These are phyloP conservation scores for Laticauda colubrina DNA, from an alignment of 2,113 vertebrate genomes.

Conservation along the genomic window DNA sequence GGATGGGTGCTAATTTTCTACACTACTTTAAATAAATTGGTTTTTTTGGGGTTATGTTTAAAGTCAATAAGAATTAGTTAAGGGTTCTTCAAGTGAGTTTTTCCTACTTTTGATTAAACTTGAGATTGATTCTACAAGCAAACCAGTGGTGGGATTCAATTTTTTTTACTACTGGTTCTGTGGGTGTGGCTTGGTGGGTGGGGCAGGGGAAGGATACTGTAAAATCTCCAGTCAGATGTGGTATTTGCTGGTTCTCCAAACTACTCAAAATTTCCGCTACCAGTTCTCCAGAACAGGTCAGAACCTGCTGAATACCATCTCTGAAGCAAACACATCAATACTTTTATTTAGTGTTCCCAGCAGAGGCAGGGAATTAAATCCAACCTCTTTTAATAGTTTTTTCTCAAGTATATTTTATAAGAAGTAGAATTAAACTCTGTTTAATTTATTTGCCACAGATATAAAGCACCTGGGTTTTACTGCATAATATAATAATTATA, in stretches of 20 bases:
- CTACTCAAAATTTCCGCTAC: too few species aligned
- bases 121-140: background rate
- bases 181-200: too few species aligned
- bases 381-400: background rate
- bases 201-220: too few species aligned
- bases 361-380: background rate
- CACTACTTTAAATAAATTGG: background rate
- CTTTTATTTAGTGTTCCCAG: background rate
- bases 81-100: background rate
- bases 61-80: constrained; percentile 6
- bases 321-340: background rate
- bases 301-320: too few species aligned
- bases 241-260: too few species aligned
- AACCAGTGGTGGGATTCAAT: too few species aligned
- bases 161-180: too few species aligned
- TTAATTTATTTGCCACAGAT: background rate
- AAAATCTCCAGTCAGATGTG: too few species aligned
- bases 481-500: constrained; percentile 5
- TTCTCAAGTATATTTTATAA: background rate
- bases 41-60: background rate
- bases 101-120: constrained; percentile 13
- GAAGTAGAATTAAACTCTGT: background rate
- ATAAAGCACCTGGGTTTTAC: constrained; percentile 3
- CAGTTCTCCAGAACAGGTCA: too few species aligned
- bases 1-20: too few species aligned